Evolutionary conservation across 2,888 invertebrate species (phyloP).

Genomic region (Drosophila dives): DNA sequence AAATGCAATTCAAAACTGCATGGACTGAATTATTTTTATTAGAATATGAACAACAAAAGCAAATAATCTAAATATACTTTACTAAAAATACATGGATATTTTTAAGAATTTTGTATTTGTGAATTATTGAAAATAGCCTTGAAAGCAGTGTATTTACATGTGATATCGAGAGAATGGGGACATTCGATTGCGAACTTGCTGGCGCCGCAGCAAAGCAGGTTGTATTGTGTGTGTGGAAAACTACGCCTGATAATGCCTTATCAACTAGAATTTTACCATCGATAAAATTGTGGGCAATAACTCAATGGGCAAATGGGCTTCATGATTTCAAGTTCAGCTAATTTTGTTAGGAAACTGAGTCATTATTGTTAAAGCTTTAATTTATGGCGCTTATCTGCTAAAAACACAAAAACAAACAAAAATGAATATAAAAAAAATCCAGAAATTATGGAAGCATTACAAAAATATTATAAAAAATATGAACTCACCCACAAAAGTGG

Average conservation of each 20-base stretch:
- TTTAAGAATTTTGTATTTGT: not conserved
- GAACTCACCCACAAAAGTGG: constrained; percentile 31
- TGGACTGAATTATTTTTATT: no score
- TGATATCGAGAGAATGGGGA: not conserved
- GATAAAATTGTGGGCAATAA: constrained; percentile 29
- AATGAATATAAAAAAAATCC: not conserved
- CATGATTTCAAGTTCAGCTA: constrained; percentile 60
- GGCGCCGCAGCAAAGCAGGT: constrained; percentile 28
- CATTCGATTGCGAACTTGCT: constrained; percentile 1
- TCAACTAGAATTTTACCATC: constrained; percentile 66
- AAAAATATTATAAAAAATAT: constrained; percentile 40
- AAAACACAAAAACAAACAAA: not conserved
- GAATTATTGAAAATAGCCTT: not conserved
- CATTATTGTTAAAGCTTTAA: constrained; percentile 23
- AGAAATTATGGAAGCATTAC: constrained; percentile 44
- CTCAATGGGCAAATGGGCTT: constrained; percentile 21
- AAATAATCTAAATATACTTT: not conserved
- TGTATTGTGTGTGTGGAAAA: constrained; percentile 38
- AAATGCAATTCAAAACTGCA: no score
- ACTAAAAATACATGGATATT: not conserved
- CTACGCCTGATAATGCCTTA: constrained; percentile 60
- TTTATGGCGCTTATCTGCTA: constrained; percentile 32
- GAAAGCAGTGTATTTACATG: not conserved
- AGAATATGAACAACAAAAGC: not conserved
- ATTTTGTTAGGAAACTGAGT: constrained; percentile 23